These are phyloP conservation scores for Morphnarchus princeps DNA, from an alignment of 2,113 vertebrate species.

Conservation along the genomic window DNA sequence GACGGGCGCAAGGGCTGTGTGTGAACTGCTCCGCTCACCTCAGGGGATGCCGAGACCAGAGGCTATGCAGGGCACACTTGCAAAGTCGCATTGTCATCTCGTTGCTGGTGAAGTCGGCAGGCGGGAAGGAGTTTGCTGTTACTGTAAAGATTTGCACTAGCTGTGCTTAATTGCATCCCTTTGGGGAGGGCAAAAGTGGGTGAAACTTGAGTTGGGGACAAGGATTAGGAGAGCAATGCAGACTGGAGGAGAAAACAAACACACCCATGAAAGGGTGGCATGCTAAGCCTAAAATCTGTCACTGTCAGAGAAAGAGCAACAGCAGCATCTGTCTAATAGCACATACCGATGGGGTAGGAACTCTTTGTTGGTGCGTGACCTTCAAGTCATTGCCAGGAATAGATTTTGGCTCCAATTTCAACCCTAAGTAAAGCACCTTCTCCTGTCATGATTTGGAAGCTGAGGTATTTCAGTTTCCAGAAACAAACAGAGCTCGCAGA, in stretches of 20 bases:
- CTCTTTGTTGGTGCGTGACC: slow-evolving; percentile 55
- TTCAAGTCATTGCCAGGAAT: slow-evolving; percentile 60
- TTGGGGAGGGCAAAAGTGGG: neutral
- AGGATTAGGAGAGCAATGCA: slow-evolving; percentile 25
- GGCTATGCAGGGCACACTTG: neutral
- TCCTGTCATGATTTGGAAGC: slow-evolving; percentile 48
- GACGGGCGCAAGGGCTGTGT: neutral
- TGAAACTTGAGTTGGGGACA: slow-evolving; percentile 22
- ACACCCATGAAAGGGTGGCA: slow-evolving; percentile 26
- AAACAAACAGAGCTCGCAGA: slow-evolving; percentile 13
- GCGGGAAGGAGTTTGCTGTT: neutral
- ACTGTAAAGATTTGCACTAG: neutral
- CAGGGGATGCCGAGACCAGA: neutral
- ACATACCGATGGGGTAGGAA: slow-evolving; percentile 28
- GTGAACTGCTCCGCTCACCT: neutral
- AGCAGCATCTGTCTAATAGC: slow-evolving; percentile 52
- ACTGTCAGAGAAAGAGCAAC: slow-evolving; percentile 57
- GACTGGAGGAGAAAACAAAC: slow-evolving; percentile 50
- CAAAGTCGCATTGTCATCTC: neutral
- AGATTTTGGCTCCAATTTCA: slow-evolving; percentile 63
- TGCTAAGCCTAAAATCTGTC: slow-evolving; percentile 41
- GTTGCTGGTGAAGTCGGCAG: neutral
- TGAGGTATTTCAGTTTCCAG: slow-evolving; percentile 50
- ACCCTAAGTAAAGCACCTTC: slow-evolving; percentile 49
- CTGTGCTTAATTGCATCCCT: neutral